A percentile compares a stretch with the other conserved stretches of the same genome.
phyloP scores from a whole-genome alignment of 2,797 vertebrate genomes.

The Antrozous pallidus region DNA sequence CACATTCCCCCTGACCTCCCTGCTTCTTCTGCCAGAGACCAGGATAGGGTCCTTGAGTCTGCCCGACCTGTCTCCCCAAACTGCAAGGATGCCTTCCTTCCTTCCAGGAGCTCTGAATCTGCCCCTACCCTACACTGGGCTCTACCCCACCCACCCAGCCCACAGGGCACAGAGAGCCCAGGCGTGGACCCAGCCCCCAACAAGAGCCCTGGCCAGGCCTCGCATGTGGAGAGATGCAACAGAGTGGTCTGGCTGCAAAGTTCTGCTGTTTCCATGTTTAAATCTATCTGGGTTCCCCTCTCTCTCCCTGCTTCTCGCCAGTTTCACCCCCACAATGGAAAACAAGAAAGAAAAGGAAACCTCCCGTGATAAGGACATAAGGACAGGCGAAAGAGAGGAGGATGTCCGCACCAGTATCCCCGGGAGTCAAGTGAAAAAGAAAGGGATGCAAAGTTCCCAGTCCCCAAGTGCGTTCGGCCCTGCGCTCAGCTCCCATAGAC shows the following conservation, averaged over 20 bases:
- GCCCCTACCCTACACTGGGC: background rate
- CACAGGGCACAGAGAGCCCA: background rate
- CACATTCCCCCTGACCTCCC: background rate
- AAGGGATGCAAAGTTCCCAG: slow-evolving; percentile 73
- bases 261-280: slow-evolving; percentile 66
- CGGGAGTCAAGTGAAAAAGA: slow-evolving; percentile 45
- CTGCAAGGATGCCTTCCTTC: background rate
- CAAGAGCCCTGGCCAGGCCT: slow-evolving; percentile 47
- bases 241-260: slow-evolving; percentile 79
- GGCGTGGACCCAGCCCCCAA: slow-evolving; percentile 18
- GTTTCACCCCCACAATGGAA: background rate
- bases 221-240: slow-evolving; percentile 34
- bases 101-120: background rate
- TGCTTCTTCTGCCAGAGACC: background rate
- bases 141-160: slow-evolving; percentile 39
- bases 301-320: background rate
- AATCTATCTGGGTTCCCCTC: background rate
- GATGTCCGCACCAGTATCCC: background rate
- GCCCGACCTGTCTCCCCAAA: background rate
- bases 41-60: background rate
- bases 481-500: background rate
- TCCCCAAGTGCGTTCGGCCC: slow-evolving; percentile 53
- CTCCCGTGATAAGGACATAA: background rate
- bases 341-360: background rate
- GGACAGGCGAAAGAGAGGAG: background rate